These are phyloP conservation scores for Carassius carassius DNA, from an alignment of 2,113 vertebrate species.

Conservation along the genomic window DNA sequence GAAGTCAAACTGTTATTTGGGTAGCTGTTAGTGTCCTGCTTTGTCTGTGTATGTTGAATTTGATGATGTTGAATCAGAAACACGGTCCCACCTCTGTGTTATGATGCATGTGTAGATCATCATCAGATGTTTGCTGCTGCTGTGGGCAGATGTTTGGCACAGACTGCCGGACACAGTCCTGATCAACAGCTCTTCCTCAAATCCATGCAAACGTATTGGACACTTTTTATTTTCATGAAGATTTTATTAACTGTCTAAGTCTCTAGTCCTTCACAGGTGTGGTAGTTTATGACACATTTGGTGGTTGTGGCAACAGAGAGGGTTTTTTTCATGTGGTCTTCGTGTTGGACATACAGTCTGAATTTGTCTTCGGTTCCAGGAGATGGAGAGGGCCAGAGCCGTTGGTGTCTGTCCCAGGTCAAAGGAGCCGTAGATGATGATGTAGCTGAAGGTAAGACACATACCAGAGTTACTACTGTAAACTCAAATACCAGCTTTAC, in stretches of 20 bases:
- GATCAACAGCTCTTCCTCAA: neutral
- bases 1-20: neutral
- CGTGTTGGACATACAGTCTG: conserved; percentile 39
- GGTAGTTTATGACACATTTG: too few relatives aligned
- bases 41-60: neutral
- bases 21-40: too few relatives aligned
- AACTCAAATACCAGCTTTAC: too few relatives aligned
- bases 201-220: neutral
- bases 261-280: neutral
- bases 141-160: conserved; percentile 4
- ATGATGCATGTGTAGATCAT: conserved; percentile 10
- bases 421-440: conserved; percentile 98
- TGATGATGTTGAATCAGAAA: neutral
- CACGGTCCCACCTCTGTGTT: conserved; percentile 32
- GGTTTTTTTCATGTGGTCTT: conserved; percentile 27
- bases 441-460: conserved; percentile 90
- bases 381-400: conserved; percentile 88
- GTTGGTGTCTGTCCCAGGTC: conserved; percentile 99
- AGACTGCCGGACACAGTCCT: neutral
- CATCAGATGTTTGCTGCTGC: conserved; percentile 3
- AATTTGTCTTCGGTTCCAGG: conserved; percentile 81
- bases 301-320: neutral
- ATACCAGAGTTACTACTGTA: too few relatives aligned
- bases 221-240: neutral
- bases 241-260: neutral